Base-by-base conservation (phyloP, 2,888 invertebrate species). In the Acrobeloides nanus region DNA sequence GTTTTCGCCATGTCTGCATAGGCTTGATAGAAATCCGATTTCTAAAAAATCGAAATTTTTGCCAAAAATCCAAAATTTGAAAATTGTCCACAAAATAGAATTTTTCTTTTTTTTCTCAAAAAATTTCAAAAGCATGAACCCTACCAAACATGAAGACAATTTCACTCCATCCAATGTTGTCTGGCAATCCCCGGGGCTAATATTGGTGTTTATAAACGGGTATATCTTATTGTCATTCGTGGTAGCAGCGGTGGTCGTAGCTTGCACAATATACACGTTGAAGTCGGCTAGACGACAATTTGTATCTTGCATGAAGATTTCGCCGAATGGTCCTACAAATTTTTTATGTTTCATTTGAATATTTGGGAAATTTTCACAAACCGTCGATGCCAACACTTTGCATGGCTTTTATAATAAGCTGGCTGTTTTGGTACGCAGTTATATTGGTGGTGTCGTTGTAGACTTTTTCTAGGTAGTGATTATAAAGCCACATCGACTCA, bases 271-370 rank as follows among this genome's bases (percentile, higher is more conserved):
- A 17, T 27, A 47, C 21, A 55, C 55, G 6, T 17, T 24, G 38
- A 52, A 57, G n/a, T 48, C 46, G 15, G 46, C 38, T 4, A 60
- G 24, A 4, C 57, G 45, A 17, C 44, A 43, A 20, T 29, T 46
- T 29, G 48, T 41, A 1, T n/a, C 18, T 50, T 61, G 50, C 15
- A 57, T 31, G 29, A 18, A 10, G 33, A 57, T 57, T 10, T 20
- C 23, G 1, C 57, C 60, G 31, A 60, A 57, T 4, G 57, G 57
- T 7, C 60, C 57, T 7, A 26, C 8, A 15, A 59, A 8, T 25
- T 33, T 17, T 18, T 31, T 17, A 39, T 6, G 34, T 39, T 15
- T 6, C 15, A 8, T 8, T 34, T 39, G 23, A 39, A 6, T 7
- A n/a, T 8, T 5, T 6, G 7, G 8, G 39, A 23, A 8, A n/a